Base-by-base conservation (phyloP, 2,113 vertebrate genomes). In the Ictidomys tridecemlineatus region DNA sequence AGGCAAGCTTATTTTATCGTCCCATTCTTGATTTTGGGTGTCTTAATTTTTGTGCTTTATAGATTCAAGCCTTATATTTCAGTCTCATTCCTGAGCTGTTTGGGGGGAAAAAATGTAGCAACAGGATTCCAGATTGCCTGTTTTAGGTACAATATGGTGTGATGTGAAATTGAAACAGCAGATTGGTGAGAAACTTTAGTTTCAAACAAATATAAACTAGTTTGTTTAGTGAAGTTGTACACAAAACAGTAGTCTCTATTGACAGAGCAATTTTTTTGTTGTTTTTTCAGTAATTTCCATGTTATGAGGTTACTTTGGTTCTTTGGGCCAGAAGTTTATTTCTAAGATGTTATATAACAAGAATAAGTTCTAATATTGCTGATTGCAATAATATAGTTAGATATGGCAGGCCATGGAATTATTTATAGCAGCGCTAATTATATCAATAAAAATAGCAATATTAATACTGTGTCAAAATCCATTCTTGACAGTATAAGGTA, bases 401-500 rank as follows among this genome's bases (percentile, higher is more conserved):
- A 98, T 98, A 98, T 98, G 97, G 96, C 97, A 98, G 97, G 96
- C 97, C 87, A 96, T 98, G 97, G 93, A 98, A 98, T 98, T 98
- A 98, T 98, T 98, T 98, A 98, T 98, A 98, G 98, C 97, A 94
- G 95, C 97, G 97, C 97, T 99, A 99, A 99, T 99, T 99, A 98
- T 98, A 98, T 99, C 98, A 99, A 98, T 98, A 98, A 98, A 98
- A 99, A 98, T 99, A 98, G 98, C 98, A 98, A 98, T 98, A 98
- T 98, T 98, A 98, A 98, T 98, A 98, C 98, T 98, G 97, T 98
- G 98, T 99, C 98, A 99, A 98, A 98, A 99, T 98, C 97, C 97
- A 96, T 93, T 90, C 97, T 98, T 98, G 98, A 98, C 98, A 98
- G 97, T 98, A 98, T 96, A 98, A 98, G 97, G 98, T 98, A 98